Conservation (phyloP, 2,888 invertebrate species). For the Chymomyza caudatula region DNA sequence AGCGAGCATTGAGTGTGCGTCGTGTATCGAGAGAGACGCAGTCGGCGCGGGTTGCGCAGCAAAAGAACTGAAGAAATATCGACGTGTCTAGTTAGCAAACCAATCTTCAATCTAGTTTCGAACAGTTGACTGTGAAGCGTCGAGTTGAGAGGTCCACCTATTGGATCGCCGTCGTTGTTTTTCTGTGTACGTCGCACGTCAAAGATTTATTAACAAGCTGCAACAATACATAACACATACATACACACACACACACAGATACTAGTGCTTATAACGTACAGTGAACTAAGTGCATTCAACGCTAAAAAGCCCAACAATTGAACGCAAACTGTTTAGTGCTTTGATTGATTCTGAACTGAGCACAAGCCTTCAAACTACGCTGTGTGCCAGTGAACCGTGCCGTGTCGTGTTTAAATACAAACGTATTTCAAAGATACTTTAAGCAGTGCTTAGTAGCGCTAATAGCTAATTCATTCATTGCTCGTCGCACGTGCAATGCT, state of each 20-base stretch:
- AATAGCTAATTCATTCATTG: not conserved
- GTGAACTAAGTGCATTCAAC: constrained; percentile 16
- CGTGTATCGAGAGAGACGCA: constrained; percentile 25
- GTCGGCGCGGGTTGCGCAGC: constrained; percentile 44
- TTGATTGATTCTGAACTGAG: constrained; percentile 22
- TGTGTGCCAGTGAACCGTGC: not conserved
- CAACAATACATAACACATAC: constrained; percentile 13
- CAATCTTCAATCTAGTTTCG: constrained; percentile 78
- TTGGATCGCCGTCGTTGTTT: constrained; percentile 61
- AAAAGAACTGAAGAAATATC: constrained; percentile 76
- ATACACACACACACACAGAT: not conserved
- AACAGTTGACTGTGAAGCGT: constrained; percentile 78
- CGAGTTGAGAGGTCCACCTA: constrained; percentile 76
- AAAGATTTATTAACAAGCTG: constrained; percentile 31
- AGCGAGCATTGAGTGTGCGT: not conserved
- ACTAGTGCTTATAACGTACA: constrained; percentile 7
- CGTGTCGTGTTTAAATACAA: not conserved
- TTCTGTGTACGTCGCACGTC: constrained; percentile 21
- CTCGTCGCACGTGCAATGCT: constrained; percentile 62
- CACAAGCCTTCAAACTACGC: not conserved
- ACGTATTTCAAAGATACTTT: not conserved
- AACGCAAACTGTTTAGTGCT: constrained; percentile 33
- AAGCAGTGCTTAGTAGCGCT: not conserved
- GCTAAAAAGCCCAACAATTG: constrained; percentile 12
- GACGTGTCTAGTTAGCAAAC: constrained; percentile 79